Evolutionary conservation across 2,113 vertebrate genomes (phyloP).

Genomic region (Calyptomena viridis): DNA sequence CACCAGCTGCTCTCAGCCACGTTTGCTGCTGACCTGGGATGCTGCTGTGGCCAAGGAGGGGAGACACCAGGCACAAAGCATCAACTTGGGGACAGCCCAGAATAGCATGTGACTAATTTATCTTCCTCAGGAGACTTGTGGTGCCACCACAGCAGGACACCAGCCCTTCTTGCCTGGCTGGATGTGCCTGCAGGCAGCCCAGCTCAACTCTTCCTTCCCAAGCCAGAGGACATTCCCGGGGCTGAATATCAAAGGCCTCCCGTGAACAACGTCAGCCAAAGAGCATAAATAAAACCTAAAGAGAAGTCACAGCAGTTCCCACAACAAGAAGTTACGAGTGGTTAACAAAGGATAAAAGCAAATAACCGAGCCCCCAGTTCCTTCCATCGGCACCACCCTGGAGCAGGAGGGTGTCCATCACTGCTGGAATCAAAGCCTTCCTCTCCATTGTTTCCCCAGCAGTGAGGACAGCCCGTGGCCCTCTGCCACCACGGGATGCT

Average conservation of each 20-base stretch:
- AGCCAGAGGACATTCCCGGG: background rate
- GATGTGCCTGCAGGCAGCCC: rapidly evolving
- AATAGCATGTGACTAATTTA: rapidly evolving
- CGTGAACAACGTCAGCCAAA: background rate
- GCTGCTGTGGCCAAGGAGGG: rapidly evolving
- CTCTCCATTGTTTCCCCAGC: background rate
- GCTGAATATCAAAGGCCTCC: constrained; percentile 16
- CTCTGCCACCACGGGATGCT: background rate
- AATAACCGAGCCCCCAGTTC: background rate
- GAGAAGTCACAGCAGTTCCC: background rate
- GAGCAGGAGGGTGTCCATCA: background rate
- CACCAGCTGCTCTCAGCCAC: rapidly evolving
- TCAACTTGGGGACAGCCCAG: background rate
- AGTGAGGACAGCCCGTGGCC: background rate
- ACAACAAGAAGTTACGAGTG: background rate
- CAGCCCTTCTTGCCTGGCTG: background rate
- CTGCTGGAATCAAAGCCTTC: constrained; percentile 51
- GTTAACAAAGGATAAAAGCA: constrained; percentile 57
- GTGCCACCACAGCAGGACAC: background rate
- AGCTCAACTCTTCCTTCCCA: background rate
- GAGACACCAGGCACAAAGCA: background rate
- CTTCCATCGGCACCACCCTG: constrained; percentile 41
- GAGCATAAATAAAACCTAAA: constrained; percentile 1
- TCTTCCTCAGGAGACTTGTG: rapidly evolving
- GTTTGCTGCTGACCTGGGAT: rapidly evolving